These are phyloP conservation scores for Clavelina lepadiformis DNA, from an alignment of 23 tunicate genomes.

Conservation along the genomic window DNA sequence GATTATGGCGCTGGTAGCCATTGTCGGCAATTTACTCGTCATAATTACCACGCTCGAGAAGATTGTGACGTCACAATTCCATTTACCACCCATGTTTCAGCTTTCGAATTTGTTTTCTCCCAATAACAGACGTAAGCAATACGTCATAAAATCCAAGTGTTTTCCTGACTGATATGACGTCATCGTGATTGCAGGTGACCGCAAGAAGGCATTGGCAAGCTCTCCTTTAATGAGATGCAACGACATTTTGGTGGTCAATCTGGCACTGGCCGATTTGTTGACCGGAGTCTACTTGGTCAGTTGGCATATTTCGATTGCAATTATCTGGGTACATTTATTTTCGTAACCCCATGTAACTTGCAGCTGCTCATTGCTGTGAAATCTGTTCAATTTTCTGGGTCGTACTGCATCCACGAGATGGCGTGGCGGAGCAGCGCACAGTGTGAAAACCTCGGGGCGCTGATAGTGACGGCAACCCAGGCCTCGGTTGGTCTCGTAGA, in stretches of 20 bases:
- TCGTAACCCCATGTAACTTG: too few species aligned
- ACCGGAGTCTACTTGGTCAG: constrained; percentile 58
- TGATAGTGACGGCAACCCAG: constrained; percentile 35
- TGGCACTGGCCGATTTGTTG: constrained; percentile 47
- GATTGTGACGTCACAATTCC: not conserved
- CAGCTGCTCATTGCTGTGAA: constrained; percentile 23
- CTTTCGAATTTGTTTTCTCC: not conserved
- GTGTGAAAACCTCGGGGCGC: constrained; percentile 32
- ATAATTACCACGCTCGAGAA: constrained; percentile 4
- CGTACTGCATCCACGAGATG: constrained; percentile 32
- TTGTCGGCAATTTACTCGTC: constrained; percentile 35
- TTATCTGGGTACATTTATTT: too few species aligned
- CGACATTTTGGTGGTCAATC: constrained; percentile 48
- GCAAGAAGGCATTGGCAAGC: constrained; percentile 1
- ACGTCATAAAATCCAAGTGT: not conserved
- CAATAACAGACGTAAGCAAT: not conserved
- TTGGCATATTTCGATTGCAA: too few species aligned
- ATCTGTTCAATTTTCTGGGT: constrained; percentile 17
- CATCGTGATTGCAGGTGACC: not conserved
- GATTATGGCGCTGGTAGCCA: constrained; percentile 27
- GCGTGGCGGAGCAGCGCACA: constrained; percentile 46
- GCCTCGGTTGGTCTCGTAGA: constrained; percentile 35
- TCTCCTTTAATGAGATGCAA: constrained; percentile 48
- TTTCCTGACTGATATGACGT: not conserved
- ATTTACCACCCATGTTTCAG: too few species aligned